Percentiles rank a stretch among this genome's conserved stretches.
Evolutionary conservation across 2,888 invertebrate genomes (phyloP).

Genomic region (Bembecia ichneumoniformis): DNA sequence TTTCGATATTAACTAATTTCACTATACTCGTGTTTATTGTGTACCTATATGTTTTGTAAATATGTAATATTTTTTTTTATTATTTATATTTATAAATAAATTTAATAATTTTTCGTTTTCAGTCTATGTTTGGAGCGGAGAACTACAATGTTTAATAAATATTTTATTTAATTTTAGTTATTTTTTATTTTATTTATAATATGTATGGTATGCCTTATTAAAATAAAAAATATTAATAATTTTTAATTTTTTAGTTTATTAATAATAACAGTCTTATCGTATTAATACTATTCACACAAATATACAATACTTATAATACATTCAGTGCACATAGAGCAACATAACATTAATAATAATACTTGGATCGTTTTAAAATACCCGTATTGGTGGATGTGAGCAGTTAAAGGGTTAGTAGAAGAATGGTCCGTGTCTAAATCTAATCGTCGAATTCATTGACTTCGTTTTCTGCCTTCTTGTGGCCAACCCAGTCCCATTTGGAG

Average conservation of each 20-base stretch:
- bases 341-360: conserved; percentile 23
- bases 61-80: conserved; percentile 1
- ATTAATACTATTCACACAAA: conserved; percentile 33
- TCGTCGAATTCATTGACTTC: conserved; percentile 62
- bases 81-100: conserved; percentile 5
- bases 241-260: conserved; percentile 27
- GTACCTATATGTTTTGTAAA: neutral
- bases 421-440: conserved; percentile 20
- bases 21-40: no score
- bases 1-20: neutral
- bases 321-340: conserved; percentile 33
- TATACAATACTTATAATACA: conserved; percentile 25
- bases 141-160: conserved; percentile 36
- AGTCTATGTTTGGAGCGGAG: conserved; percentile 63
- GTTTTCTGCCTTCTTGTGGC: conserved; percentile 63
- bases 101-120: conserved; percentile 33
- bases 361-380: conserved; percentile 36
- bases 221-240: conserved; percentile 19
- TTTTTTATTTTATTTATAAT: conserved; percentile 9
- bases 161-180: conserved; percentile 8
- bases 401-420: conserved; percentile 6
- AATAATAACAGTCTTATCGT: conserved; percentile 34
- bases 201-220: conserved; percentile 13
- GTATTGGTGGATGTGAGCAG: conserved; percentile 22
- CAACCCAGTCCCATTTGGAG: conserved; percentile 77